phyloP scores from a whole-genome alignment of 2,888 invertebrate genomes.

The Diarsia dahlii region DNA sequence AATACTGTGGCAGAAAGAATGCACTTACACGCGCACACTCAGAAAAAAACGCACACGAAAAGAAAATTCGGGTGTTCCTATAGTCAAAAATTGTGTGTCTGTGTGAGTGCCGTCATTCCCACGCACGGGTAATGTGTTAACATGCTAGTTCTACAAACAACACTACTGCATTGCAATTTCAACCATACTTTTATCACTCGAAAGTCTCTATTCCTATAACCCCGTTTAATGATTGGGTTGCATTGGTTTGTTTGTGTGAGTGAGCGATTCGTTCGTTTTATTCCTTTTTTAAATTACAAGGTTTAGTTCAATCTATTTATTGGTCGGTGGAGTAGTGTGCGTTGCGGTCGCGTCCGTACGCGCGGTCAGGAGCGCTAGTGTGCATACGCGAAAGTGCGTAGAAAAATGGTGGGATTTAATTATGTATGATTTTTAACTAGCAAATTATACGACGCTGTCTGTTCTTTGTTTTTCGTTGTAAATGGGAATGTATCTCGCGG shows the following conservation, averaged over 20 bases:
- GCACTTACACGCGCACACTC: slow-evolving; percentile 79
- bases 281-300: slow-evolving; percentile 91
- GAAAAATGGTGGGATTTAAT: slow-evolving; percentile 87
- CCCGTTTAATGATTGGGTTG: slow-evolving; percentile 87
- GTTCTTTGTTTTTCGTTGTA: slow-evolving; percentile 48
- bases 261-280: slow-evolving; percentile 88
- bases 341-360: slow-evolving; percentile 78
- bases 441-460: slow-evolving; percentile 59
- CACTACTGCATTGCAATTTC: slow-evolving; percentile 65
- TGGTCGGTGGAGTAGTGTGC: slow-evolving; percentile 85
- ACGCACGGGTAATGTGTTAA: slow-evolving; percentile 86
- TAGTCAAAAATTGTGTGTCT: slow-evolving; percentile 82
- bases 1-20: slow-evolving; percentile 78
- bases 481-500: neutral
- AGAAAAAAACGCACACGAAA: slow-evolving; percentile 73
- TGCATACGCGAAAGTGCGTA: slow-evolving; percentile 88
- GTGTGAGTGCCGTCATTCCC: slow-evolving; percentile 83
- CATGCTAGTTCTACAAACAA: slow-evolving; percentile 85
- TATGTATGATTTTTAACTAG: slow-evolving; percentile 79
- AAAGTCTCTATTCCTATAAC: slow-evolving; percentile 67
- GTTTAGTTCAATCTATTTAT: slow-evolving; percentile 91
- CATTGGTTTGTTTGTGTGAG: slow-evolving; percentile 82
- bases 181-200: slow-evolving; percentile 59
- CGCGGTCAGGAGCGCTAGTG: slow-evolving; percentile 66
- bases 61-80: slow-evolving; percentile 88